Base-by-base conservation (phyloP, 1,140 invertebrate genomes). In the Zaprionus capensis region DNA sequence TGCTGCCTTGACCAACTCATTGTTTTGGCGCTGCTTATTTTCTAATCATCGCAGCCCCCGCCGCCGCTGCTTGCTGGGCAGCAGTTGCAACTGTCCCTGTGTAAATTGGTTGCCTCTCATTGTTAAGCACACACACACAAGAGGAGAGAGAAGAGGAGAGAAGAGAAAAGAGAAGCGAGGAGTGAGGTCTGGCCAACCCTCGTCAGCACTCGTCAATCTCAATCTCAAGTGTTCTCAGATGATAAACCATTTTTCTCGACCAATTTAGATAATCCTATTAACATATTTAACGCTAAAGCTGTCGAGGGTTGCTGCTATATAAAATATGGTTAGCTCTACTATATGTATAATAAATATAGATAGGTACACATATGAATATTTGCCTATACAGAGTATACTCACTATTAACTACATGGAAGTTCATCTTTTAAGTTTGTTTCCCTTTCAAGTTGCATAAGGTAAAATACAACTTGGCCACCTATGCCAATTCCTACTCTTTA, bases 101-200 rank as follows among this genome's bases (percentile, higher is more conserved):
- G 14, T 83, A 87, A 87, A 87, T 87, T 87, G 83, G 83, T 88
- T 88, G 56, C 84, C 75, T 80, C 61, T 87, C 78, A 86, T 80
- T 82, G 75, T 81, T 80, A 76, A 84, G 69, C 55, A 76, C 53
- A 58, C 51, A 80, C 55, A 44, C 22, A 49, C 7, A 17, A n/a
- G n/a, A 6, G 38, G 5, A 41, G 38, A 17, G 41, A 2, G 41
- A 44, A n/a, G n/a, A n/a, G n/a, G n/a, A 9, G 41, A 17, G 15
- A 44, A 6, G n/a, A 1, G n/a, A 2, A 7, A 7, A 46, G 41
- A 17, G n/a, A 2, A 17, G n/a, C 1, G 41, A 7, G n/a, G n/a
- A 46, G 31, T 34, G 31, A 34, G 31, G 31, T 34, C 31, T 44
- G 5, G 41, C n/a, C 17, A 58, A 38, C 17, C 41, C 7, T 51